These are phyloP conservation scores for Tinamus major DNA, from an alignment of 2,797 vertebrate genomes.

Conservation along the genomic window DNA sequence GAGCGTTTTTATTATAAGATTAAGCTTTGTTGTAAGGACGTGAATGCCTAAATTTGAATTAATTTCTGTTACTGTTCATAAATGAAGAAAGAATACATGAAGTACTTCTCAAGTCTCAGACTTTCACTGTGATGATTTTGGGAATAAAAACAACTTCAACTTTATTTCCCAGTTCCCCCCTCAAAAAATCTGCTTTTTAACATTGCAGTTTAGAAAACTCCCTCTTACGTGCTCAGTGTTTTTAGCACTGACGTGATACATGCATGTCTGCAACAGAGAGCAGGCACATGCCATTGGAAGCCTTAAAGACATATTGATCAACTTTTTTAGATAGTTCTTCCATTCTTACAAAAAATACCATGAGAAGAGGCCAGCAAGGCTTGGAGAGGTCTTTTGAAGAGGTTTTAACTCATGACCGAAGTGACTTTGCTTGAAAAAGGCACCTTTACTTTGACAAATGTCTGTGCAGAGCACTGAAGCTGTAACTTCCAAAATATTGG, in stretches of 20 bases:
- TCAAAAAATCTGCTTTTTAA: background rate
- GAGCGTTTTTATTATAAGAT: background rate
- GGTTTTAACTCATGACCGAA: background rate
- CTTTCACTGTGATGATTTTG: background rate
- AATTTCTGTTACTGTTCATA: background rate
- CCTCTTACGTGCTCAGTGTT: background rate
- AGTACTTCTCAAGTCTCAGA: background rate
- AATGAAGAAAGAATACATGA: background rate
- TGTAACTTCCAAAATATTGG: background rate
- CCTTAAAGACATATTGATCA: background rate
- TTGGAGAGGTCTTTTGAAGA: background rate
- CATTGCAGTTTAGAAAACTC: background rate
- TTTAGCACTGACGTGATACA: background rate
- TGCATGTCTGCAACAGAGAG: background rate
- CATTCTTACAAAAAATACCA: background rate
- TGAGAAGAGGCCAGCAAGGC: background rate
- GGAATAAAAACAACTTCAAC: background rate
- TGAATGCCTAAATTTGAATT: background rate
- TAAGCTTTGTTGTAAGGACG: background rate
- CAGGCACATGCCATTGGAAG: background rate
- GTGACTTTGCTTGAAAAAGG: background rate
- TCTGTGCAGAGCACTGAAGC: background rate
- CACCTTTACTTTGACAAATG: background rate
- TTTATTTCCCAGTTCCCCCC: background rate
- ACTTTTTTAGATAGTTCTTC: background rate